phyloP scores from a whole-genome alignment of 1,140 invertebrate genomes.

The Paramacrobiotus metropolitanus region DNA sequence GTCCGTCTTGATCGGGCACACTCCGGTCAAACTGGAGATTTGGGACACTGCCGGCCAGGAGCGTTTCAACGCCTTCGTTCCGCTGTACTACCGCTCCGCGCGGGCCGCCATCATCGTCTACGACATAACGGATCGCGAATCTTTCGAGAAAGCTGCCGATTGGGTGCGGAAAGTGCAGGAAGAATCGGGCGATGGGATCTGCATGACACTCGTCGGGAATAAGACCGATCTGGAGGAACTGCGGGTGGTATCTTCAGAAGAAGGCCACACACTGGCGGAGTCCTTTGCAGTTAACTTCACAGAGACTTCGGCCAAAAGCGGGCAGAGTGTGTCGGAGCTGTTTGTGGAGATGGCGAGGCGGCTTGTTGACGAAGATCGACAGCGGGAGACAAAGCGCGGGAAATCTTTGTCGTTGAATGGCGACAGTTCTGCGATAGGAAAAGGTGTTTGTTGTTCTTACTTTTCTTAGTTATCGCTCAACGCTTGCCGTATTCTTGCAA shows the following conservation, averaged over 20 bases:
- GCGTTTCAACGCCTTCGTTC: slow-evolving; percentile 37
- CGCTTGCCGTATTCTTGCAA: too few species aligned
- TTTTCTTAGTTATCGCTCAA: too few species aligned
- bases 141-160: slow-evolving; percentile 61
- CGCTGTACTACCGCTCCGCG: slow-evolving; percentile 78
- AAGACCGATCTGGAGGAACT: slow-evolving; percentile 45
- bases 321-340: not conserved
- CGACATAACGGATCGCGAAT: slow-evolving; percentile 58
- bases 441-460: too few species aligned
- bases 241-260: slow-evolving; percentile 46
- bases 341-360: not conserved
- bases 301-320: not conserved
- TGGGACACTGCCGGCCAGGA: slow-evolving; percentile 87
- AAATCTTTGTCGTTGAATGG: too few species aligned
- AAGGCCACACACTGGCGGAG: slow-evolving; percentile 22
- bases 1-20: slow-evolving; percentile 20
- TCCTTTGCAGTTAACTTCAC: not conserved
- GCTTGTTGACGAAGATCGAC: too few species aligned
- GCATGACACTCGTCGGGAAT: slow-evolving; percentile 66
- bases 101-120: slow-evolving; percentile 74
- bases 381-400: too few species aligned
- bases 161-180: slow-evolving; percentile 65
- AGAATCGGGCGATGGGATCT: slow-evolving; percentile 59
- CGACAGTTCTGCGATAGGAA: too few species aligned
- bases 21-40: slow-evolving; percentile 24